Evolutionary conservation across 2,113 vertebrate species (phyloP).

Genomic region (Pipa parva): DNA sequence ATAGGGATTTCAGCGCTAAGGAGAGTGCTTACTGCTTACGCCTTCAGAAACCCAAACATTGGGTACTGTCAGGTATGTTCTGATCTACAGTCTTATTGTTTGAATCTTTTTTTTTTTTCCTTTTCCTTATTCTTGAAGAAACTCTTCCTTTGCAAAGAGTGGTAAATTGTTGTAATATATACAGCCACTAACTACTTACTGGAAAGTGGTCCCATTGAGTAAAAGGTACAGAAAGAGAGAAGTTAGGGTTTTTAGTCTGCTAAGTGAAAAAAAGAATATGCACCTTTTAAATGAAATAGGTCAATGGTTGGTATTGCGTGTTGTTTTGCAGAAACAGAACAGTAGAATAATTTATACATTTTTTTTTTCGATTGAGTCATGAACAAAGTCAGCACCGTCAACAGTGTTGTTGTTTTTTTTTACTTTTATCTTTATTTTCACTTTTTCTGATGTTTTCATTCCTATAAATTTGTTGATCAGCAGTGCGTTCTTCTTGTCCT

Average conservation of each 20-base stretch:
- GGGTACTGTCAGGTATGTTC: conserved; percentile 91
- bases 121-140: no score
- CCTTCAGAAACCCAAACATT: conserved; percentile 95
- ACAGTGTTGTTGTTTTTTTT: no score
- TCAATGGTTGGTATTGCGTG: background rate
- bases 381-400: background rate
- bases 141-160: no score
- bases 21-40: conserved; percentile 92
- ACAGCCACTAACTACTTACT: no score
- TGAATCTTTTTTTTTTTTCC: no score
- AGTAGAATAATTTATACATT: background rate
- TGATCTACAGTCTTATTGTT: no score
- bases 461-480: conserved; percentile 7
- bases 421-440: background rate
- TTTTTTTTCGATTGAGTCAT: background rate
- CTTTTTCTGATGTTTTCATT: background rate
- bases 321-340: background rate
- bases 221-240: no score
- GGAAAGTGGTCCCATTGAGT: no score
- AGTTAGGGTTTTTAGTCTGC: no score
- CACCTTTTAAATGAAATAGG: background rate
- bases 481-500: background rate
- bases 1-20: conserved; percentile 95
- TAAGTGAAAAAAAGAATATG: no score
- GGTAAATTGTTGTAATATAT: no score